Conservation (phyloP, 1,140 invertebrate species). For the Parasteatoda tepidariorum region DNA sequence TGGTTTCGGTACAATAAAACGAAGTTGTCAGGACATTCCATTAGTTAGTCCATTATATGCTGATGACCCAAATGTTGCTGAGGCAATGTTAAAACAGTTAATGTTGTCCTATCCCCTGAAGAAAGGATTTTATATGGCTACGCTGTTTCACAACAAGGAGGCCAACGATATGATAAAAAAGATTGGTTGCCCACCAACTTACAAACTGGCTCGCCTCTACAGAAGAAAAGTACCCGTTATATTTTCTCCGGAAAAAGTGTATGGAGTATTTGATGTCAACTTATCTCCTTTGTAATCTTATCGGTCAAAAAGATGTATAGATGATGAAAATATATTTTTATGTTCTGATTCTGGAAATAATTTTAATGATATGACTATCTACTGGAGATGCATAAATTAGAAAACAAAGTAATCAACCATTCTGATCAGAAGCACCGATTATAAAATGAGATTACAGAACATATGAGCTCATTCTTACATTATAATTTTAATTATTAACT, state of each 20-base stretch:
- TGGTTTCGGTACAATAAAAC: conserved; percentile 61
- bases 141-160: conserved; percentile 57
- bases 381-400: no score
- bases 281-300: conserved; percentile 64
- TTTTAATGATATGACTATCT: no score
- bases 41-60: conserved; percentile 64
- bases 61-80: conserved; percentile 61
- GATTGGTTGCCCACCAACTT: conserved; percentile 50
- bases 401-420: no score
- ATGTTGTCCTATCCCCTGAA: conserved; percentile 29
- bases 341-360: no score
- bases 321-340: no score
- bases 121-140: conserved; percentile 55
- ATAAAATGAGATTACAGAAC: no score
- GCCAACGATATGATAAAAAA: conserved; percentile 46
- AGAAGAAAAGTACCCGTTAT: conserved; percentile 30
- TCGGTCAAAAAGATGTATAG: no score
- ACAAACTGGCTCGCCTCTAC: conserved; percentile 58
- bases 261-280: conserved; percentile 62
- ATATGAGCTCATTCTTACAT: no score
- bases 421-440: no score
- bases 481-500: no score
- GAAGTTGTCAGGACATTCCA: conserved; percentile 42
- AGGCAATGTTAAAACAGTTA: conserved; percentile 58
- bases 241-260: conserved; percentile 60